These are phyloP conservation scores for Arenaria interpres DNA, from an alignment of 2,113 vertebrate genomes.

Conservation along the genomic window DNA sequence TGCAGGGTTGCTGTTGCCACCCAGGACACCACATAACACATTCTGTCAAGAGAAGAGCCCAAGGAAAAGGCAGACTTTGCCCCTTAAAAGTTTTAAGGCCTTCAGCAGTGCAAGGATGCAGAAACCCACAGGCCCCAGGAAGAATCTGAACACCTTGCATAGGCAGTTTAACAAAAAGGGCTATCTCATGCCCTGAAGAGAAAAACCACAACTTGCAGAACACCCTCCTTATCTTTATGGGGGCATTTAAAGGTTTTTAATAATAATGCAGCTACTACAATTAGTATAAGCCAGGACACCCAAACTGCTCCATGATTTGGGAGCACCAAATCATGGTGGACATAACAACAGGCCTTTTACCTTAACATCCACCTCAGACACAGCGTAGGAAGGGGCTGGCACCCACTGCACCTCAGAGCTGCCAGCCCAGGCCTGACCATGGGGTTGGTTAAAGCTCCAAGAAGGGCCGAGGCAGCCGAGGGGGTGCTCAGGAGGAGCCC, in stretches of 20 bases:
- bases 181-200: background rate
- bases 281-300: no score
- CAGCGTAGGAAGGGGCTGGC: no score
- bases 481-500: no score
- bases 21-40: no score
- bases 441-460: background rate
- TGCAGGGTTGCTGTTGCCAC: background rate
- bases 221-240: no score
- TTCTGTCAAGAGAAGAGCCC: background rate
- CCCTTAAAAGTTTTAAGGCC: background rate
- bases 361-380: background rate
- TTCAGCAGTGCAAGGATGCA: no score
- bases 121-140: background rate
- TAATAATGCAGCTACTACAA: no score
- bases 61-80: background rate
- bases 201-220: background rate
- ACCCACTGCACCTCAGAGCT: background rate
- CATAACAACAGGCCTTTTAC: no score
- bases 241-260: background rate
- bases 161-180: background rate
- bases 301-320: background rate
- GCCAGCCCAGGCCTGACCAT: background rate
- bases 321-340: background rate
- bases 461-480: background rate
- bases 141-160: accelerated